A percentile compares a stretch with the other conserved stretches of the same genome.
Evolutionary conservation across 1,140 invertebrate genomes (phyloP).

Genomic region (Colletes latitarsis): DNA sequence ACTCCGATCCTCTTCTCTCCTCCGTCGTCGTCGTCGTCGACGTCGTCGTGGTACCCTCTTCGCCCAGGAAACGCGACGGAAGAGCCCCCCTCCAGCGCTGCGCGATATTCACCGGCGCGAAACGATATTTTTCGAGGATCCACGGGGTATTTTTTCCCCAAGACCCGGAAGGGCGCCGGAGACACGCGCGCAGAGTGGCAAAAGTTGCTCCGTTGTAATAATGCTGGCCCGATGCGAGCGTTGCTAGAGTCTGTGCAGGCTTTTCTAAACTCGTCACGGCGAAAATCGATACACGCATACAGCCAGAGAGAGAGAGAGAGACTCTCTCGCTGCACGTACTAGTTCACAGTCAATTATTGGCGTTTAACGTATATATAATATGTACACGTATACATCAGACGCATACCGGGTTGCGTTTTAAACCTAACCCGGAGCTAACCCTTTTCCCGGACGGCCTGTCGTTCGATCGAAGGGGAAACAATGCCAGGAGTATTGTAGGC

Average conservation of each 20-base stretch:
- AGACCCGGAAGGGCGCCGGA: neutral
- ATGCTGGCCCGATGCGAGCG: neutral
- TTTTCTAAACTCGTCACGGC: constrained; percentile 46
- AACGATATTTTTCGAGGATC: constrained; percentile 26
- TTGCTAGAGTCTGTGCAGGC: constrained; percentile 13
- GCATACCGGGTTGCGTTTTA: neutral
- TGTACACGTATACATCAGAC: neutral
- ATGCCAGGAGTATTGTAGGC: constrained; percentile 21
- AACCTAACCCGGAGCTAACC: constrained; percentile 16
- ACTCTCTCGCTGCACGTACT: constrained; percentile 25
- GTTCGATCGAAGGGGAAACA: constrained; percentile 37
- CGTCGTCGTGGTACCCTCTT: neutral
- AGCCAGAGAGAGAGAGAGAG: neutral
- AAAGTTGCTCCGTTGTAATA: constrained; percentile 25
- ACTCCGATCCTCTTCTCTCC: neutral
- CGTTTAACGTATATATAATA: constrained; percentile 36
- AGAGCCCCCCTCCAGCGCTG: neutral
- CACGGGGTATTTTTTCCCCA: neutral
- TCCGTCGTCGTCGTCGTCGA: neutral
- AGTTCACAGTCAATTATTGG: constrained; percentile 43
- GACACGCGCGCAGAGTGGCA: neutral
- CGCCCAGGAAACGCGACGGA: neutral
- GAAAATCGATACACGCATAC: constrained; percentile 38
- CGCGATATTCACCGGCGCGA: neutral
- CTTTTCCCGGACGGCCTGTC: neutral